Evolutionary conservation across 2,888 invertebrate species (phyloP).

Genomic region (Drosophila rubida): DNA sequence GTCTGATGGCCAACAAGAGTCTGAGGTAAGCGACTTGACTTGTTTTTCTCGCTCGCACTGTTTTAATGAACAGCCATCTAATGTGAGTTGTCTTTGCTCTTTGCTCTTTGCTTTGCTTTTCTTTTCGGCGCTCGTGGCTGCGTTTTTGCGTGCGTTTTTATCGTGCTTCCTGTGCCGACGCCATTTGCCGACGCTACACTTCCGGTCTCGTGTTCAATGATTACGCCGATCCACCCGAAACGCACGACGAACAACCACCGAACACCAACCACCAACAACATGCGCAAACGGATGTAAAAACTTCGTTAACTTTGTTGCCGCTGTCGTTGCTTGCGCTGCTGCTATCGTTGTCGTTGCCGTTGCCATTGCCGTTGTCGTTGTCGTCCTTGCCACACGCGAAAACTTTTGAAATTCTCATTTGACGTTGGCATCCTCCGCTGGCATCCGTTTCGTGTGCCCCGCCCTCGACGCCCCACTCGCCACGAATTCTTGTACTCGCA

Average conservation of each 20-base stretch:
- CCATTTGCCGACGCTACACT: conserved; percentile 79
- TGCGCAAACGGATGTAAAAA: conserved; percentile 80
- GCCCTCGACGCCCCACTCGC: conserved; percentile 5
- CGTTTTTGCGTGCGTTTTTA: conserved; percentile 72
- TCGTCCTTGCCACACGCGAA: conserved; percentile 58
- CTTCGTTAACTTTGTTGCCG: conserved; percentile 80
- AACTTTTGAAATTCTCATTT: conserved; percentile 74
- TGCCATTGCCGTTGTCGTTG: conserved; percentile 5
- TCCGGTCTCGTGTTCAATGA: conserved; percentile 82
- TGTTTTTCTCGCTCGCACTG: conserved; percentile 3
- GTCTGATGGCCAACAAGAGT: conserved; percentile 86
- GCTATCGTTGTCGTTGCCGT: conserved; percentile 19
- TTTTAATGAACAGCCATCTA: conserved; percentile 37
- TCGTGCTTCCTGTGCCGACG: conserved; percentile 82
- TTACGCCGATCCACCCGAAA: conserved; percentile 67
- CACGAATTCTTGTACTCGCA: conserved; percentile 76
- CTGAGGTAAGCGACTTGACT: conserved; percentile 87
- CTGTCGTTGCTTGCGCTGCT: conserved; percentile 25
- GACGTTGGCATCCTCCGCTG: conserved; percentile 63
- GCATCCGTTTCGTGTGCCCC: conserved; percentile 50
- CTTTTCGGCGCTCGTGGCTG: conserved; percentile 33
- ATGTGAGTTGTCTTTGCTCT: conserved; percentile 38
- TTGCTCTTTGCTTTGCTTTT: not conserved
- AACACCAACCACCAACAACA: conserved; percentile 60
- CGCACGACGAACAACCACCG: conserved; percentile 49